Base-by-base conservation (phyloP, 2,888 invertebrate species). In the Diplolepis rosae region DNA sequence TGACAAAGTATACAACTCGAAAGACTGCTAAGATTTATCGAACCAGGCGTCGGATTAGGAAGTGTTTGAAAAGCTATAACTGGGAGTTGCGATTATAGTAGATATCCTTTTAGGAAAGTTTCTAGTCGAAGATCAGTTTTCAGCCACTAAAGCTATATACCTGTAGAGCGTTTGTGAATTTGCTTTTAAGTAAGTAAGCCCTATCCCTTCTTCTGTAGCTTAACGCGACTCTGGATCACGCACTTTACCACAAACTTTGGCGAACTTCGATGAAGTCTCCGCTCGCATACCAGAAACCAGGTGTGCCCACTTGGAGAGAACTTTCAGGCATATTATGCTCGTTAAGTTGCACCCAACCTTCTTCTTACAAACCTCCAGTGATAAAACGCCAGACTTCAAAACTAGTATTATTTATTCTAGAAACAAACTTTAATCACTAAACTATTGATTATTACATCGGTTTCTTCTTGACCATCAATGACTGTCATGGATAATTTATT, bases 281-380 rank as follows among this genome's bases (percentile, higher is more conserved):
- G 61, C 24, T 61, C 61, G 61, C 39, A 61, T 61, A 61, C 24
- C n/a, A 78, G 77, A 76, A 77, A 77, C 78, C 75, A 71, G 74
- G 68, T 70, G 39, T 74, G 72, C 73, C 76, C 71, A 73, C 78
- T 82, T 80, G 77, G 68, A 56, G 56, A 72, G 72, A 84, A 85
- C 83, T 85, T 84, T 79, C 83, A 84, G 80, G 80, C 78, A 81
- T 82, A 85, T 84, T 85, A 82, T 80, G 78, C 81, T 83, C 80
- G 82, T 84, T 84, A 83, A 82, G 81, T 80, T 77, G 71, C 67
- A 65, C 51, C 54, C 24, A 61, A 61, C 39, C 35, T 39, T 61
- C 39, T 24, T 24, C 39, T 9, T 24, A 42, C 39, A 39, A 42
- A 61, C 61, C 22, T 39, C 24, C 7, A 39, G 39, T 39, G 9